phyloP scores from a whole-genome alignment of 1,140 invertebrate genomes.

The Drosophila cardini region DNA sequence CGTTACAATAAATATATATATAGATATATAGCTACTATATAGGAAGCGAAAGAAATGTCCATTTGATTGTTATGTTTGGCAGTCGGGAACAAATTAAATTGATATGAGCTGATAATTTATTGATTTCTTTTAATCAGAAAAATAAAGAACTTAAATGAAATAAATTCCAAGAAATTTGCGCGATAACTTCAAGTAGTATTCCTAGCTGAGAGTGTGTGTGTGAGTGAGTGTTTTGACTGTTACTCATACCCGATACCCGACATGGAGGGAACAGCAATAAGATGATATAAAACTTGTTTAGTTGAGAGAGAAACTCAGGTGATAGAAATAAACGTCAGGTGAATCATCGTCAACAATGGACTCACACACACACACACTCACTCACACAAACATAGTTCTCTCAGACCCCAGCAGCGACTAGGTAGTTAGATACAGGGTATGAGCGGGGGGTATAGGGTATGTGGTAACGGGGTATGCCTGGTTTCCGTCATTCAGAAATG shows the following conservation, averaged over 20 bases:
- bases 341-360: slow-evolving; percentile 44
- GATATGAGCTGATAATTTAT: slow-evolving; percentile 72
- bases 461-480: not conserved
- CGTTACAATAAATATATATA: not conserved
- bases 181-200: slow-evolving; percentile 58
- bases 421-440: not conserved
- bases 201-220: slow-evolving; percentile 4
- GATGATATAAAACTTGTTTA: slow-evolving; percentile 71
- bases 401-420: slow-evolving; percentile 18
- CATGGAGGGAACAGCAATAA: slow-evolving; percentile 38
- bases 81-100: slow-evolving; percentile 55
- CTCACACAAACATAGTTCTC: no score
- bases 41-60: slow-evolving; percentile 43
- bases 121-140: slow-evolving; percentile 70
- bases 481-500: slow-evolving; percentile 42
- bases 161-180: slow-evolving; percentile 65
- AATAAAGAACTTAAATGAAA: slow-evolving; percentile 20
- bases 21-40: not conserved
- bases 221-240: slow-evolving; percentile 8
- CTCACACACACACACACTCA: not conserved
- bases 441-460: not conserved
- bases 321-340: slow-evolving; percentile 45
- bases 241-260: slow-evolving; percentile 34
- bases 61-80: slow-evolving; percentile 35
- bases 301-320: slow-evolving; percentile 10